A percentile compares a stretch with the other conserved stretches of the same genome.
These are phyloP conservation scores for Tympanoctomys barrerae DNA, from an alignment of 2,797 vertebrate genomes.

Conservation along the genomic window DNA sequence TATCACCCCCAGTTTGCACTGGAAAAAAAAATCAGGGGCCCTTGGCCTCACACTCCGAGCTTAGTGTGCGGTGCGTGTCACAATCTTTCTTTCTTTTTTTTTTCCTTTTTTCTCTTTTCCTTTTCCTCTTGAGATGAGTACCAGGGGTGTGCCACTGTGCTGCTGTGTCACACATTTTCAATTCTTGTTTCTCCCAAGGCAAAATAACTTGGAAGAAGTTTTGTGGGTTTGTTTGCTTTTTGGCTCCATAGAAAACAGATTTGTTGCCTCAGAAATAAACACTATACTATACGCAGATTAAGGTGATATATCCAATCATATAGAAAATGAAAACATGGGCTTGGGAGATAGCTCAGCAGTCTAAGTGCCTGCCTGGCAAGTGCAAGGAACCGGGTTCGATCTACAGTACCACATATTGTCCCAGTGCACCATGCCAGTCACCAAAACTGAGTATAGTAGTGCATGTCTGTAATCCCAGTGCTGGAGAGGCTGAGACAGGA, in stretches of 20 bases:
- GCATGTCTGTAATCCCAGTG: no score
- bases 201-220: neutral
- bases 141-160: neutral
- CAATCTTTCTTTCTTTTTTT: neutral
- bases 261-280: constrained; percentile 17
- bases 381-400: no score
- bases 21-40: constrained; percentile 43
- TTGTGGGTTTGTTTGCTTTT: neutral
- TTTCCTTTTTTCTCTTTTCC: neutral
- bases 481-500: no score
- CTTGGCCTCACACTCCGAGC: neutral
- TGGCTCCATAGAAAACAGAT: constrained; percentile 6
- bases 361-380: no score
- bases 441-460: no score
- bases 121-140: neutral
- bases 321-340: neutral
- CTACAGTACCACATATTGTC: no score
- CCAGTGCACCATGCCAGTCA: no score
- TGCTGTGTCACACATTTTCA: neutral
- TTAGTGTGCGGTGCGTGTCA: neutral
- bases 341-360: no score
- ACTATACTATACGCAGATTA: neutral
- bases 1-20: neutral
- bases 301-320: neutral
- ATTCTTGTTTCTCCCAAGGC: neutral